Evolutionary conservation across 2,797 vertebrate genomes (phyloP).

Genomic region (Danio jaintianensis): DNA sequence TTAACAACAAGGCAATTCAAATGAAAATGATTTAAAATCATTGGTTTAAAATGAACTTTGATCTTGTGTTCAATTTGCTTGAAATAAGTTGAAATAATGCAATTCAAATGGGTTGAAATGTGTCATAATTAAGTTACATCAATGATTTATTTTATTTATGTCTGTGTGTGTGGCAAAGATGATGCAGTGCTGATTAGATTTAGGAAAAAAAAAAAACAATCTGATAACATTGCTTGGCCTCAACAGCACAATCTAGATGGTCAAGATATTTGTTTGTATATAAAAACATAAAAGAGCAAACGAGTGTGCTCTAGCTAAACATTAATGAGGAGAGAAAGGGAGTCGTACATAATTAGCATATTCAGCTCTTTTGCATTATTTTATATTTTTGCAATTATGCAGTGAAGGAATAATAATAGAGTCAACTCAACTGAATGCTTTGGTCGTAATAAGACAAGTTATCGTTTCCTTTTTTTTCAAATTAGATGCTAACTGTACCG

Average conservation of each 20-base stretch:
- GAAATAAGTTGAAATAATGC: no score
- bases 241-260: background rate
- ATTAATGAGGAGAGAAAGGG: conserved; percentile 27
- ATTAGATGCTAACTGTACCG: conserved; percentile 23
- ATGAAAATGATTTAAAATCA: no score
- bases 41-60: no score
- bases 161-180: background rate
- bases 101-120: no score
- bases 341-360: conserved; percentile 8
- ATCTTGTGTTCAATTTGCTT: no score
- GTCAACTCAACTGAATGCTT: background rate
- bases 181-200: background rate
- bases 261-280: conserved; percentile 17
- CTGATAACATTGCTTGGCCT: background rate
- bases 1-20: no score
- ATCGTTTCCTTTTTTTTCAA: conserved; percentile 3
- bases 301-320: conserved; percentile 9
- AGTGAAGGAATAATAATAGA: conserved; percentile 9
- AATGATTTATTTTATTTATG: no score
- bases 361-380: conserved; percentile 19
- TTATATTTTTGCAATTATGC: background rate
- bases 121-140: no score
- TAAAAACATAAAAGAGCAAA: background rate
- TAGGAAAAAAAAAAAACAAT: background rate
- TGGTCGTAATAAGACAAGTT: background rate